Evolutionary conservation across 2,113 vertebrate species (phyloP).

Genomic region (Heteronetta atricapilla): DNA sequence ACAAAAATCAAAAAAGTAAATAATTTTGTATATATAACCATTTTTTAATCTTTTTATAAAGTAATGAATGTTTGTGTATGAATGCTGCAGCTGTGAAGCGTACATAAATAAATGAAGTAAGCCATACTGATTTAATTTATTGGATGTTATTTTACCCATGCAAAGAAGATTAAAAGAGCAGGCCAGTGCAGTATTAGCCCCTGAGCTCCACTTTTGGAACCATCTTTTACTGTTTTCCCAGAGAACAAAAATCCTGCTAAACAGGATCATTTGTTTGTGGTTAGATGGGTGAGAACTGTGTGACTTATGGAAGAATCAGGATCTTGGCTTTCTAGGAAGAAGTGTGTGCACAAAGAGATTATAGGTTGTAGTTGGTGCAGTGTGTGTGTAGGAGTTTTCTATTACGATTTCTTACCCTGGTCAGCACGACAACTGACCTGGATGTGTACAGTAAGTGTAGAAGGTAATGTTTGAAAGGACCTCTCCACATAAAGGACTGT

Average conservation of each 20-base stretch:
- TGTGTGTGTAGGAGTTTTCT: slow-evolving; percentile 54
- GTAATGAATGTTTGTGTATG: slow-evolving; percentile 87
- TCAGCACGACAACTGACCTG: slow-evolving; percentile 13
- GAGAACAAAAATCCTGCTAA: slow-evolving; percentile 67
- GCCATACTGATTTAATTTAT: slow-evolving; percentile 94
- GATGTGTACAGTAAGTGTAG: slow-evolving; percentile 43
- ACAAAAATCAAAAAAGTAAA: slow-evolving; percentile 77
- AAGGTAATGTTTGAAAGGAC: slow-evolving; percentile 31
- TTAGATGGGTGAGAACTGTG: slow-evolving; percentile 51
- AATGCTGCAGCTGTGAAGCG: slow-evolving; percentile 84
- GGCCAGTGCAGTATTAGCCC: slow-evolving; percentile 73
- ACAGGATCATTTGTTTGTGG: slow-evolving; percentile 61
- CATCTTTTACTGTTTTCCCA: slow-evolving; percentile 49
- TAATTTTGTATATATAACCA: slow-evolving; percentile 90
- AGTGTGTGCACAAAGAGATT: slow-evolving; percentile 43
- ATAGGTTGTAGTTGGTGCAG: slow-evolving; percentile 56
- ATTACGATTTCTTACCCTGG: slow-evolving; percentile 18
- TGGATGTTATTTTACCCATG: slow-evolving; percentile 86
- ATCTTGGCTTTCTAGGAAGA: slow-evolving; percentile 65
- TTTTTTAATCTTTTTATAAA: slow-evolving; percentile 87
- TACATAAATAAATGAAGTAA: slow-evolving; percentile 87
- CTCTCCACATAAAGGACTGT: slow-evolving; percentile 9
- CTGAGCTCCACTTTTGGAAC: slow-evolving; percentile 69
- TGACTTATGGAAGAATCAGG: slow-evolving; percentile 63
- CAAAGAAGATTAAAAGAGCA: slow-evolving; percentile 75